Evolutionary conservation across 2,113 vertebrate genomes (phyloP).

Genomic region (Coregonus clupeaformis): DNA sequence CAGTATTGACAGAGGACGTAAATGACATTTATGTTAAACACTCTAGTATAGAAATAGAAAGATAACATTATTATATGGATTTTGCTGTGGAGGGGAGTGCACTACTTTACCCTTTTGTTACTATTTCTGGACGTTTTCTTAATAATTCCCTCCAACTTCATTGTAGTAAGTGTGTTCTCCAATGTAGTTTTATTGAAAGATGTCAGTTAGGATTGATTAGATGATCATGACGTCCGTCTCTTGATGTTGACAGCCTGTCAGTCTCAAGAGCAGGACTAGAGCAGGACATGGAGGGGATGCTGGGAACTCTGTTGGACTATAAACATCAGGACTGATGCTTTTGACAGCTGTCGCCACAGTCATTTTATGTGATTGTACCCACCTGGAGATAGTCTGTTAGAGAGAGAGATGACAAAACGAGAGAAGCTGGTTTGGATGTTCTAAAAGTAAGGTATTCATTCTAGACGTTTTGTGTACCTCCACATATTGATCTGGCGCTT

Average conservation of each 20-base stretch:
- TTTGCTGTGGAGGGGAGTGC: not conserved
- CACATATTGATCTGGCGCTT: too few relatives aligned
- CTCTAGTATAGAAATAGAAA: too few relatives aligned
- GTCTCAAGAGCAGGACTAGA: not conserved
- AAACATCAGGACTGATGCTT: not conserved
- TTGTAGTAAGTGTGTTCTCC: too few relatives aligned
- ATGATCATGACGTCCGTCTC: not conserved
- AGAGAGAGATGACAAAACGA: not conserved
- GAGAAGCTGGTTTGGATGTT: not conserved
- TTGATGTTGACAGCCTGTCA: not conserved
- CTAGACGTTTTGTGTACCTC: too few relatives aligned
- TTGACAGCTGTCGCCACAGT: not conserved
- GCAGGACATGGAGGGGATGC: not conserved
- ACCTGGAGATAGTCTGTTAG: not conserved
- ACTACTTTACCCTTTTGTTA: not conserved
- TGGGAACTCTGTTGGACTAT: not conserved
- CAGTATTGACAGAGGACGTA: not conserved
- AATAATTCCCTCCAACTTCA: not conserved
- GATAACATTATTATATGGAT: too few relatives aligned
- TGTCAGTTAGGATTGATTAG: not conserved
- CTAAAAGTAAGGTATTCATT: too few relatives aligned
- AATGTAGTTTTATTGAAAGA: not conserved
- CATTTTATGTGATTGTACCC: not conserved
- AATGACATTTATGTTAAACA: too few relatives aligned
- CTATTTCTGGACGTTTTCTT: not conserved